Evolutionary conservation across 2,888 invertebrate species (phyloP).

Genomic region (Apamea monoglypha): DNA sequence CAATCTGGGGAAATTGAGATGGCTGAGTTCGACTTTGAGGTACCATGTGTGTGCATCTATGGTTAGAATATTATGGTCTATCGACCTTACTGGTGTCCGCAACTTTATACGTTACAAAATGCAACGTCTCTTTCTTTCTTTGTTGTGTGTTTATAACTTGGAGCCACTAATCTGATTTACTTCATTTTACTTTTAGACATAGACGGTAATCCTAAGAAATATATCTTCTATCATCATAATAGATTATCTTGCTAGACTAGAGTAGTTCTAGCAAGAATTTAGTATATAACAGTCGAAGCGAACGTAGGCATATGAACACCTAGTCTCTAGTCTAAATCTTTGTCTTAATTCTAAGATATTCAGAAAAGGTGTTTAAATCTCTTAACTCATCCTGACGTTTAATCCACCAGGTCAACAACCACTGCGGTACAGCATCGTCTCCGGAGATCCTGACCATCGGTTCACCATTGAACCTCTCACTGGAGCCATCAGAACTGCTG

Average conservation of each 20-base stretch:
- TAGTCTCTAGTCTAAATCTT: neutral
- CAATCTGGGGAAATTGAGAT: slow-evolving; percentile 79
- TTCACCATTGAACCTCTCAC: slow-evolving; percentile 95
- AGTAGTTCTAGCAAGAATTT: neutral
- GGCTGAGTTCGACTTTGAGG: slow-evolving; percentile 62
- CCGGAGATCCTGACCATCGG: slow-evolving; percentile 95
- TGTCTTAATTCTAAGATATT: neutral
- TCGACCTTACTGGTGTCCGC: neutral
- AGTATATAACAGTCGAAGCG: neutral
- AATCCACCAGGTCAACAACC: slow-evolving; percentile 89
- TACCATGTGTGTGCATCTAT: slow-evolving; percentile 37
- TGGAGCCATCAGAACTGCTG: slow-evolving; percentile 95
- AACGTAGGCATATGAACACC: too few species aligned
- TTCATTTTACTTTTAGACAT: neutral
- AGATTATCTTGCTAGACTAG: neutral
- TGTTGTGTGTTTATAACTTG: neutral
- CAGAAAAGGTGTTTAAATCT: neutral
- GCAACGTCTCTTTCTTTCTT: neutral
- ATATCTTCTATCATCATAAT: neutral
- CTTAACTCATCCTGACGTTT: neutral
- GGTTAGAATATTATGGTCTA: slow-evolving; percentile 3
- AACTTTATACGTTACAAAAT: neutral
- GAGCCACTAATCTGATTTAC: neutral
- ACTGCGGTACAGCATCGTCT: slow-evolving; percentile 95
- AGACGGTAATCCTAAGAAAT: neutral